These are phyloP conservation scores for Bombyx huttoni DNA, from an alignment of 2,888 invertebrate genomes.

Conservation along the genomic window DNA sequence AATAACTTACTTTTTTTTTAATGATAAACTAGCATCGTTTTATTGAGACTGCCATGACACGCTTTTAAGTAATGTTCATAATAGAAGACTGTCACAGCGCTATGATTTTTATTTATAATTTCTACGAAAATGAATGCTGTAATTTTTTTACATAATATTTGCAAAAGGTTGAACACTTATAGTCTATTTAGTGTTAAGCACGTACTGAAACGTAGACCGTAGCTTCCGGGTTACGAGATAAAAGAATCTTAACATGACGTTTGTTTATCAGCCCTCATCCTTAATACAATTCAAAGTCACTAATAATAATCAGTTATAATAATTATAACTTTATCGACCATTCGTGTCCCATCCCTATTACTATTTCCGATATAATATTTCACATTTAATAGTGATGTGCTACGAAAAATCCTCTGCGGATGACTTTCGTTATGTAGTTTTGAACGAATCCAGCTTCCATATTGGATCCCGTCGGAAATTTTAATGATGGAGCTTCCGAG, in stretches of 20 bases:
- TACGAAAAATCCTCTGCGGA: constrained; percentile 45
- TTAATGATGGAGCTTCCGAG: constrained; percentile 9
- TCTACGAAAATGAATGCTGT: too few species aligned
- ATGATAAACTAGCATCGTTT: too few species aligned
- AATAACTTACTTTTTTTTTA: background rate
- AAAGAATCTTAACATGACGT: too few species aligned
- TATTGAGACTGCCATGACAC: too few species aligned
- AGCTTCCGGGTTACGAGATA: background rate
- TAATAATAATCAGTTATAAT: too few species aligned
- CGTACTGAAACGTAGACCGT: background rate
- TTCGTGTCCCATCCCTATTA: constrained; percentile 20
- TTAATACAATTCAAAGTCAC: too few species aligned
- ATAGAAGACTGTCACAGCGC: too few species aligned
- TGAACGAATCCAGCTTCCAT: constrained; percentile 17
- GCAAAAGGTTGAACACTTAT: background rate
- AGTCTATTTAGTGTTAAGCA: too few species aligned
- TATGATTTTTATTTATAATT: too few species aligned
- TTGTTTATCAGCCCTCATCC: too few species aligned
- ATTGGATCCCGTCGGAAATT: constrained; percentile 16
- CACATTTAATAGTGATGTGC: constrained; percentile 58
- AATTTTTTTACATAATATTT: background rate
- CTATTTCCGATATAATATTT: constrained; percentile 52
- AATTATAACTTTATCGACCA: constrained; percentile 4
- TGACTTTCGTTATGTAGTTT: constrained; percentile 29
- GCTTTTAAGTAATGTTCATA: too few species aligned